Evolutionary conservation across 2,888 invertebrate genomes (phyloP).

Genomic region (Sarcophaga variegata): DNA sequence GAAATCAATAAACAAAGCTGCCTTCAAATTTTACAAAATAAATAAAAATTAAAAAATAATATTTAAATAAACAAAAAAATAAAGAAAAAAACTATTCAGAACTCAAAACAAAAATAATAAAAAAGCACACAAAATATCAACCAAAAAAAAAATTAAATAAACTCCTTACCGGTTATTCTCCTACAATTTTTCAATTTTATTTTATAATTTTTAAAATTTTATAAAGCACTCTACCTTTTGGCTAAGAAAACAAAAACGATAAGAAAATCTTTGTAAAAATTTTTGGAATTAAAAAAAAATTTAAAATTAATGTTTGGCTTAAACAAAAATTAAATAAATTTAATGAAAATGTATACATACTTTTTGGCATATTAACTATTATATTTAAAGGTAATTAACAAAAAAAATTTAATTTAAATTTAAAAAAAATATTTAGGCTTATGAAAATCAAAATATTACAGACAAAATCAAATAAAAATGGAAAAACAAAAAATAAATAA

Average conservation of each 20-base stretch:
- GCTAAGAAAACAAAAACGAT: constrained; percentile 51
- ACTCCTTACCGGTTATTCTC: background rate
- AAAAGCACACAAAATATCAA: constrained; percentile 77
- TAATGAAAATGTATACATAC: constrained; percentile 63
- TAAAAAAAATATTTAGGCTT: constrained; percentile 62
- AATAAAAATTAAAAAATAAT: constrained; percentile 69
- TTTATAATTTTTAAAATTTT: constrained; percentile 23
- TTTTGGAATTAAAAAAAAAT: constrained; percentile 68
- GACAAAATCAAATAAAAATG: too few species aligned
- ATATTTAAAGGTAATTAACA: background rate
- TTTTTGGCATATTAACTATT: constrained; percentile 65
- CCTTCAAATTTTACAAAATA: constrained; percentile 78
- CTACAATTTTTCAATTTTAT: constrained; percentile 2
- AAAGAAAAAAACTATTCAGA: constrained; percentile 55
- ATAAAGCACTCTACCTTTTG: constrained; percentile 44
- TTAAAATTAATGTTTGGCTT: constrained; percentile 73
- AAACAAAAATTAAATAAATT: constrained; percentile 41
- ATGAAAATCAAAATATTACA: background rate
- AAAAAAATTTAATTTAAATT: constrained; percentile 63
- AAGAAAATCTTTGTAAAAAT: constrained; percentile 47
- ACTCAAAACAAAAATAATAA: constrained; percentile 50
- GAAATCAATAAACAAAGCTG: constrained; percentile 81
- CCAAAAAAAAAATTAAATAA: constrained; percentile 62
- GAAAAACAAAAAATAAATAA: constrained; percentile 27
- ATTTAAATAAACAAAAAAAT: constrained; percentile 59